Conservation (phyloP, 2,888 invertebrate genomes). For the Tenthredo amoena region DNA sequence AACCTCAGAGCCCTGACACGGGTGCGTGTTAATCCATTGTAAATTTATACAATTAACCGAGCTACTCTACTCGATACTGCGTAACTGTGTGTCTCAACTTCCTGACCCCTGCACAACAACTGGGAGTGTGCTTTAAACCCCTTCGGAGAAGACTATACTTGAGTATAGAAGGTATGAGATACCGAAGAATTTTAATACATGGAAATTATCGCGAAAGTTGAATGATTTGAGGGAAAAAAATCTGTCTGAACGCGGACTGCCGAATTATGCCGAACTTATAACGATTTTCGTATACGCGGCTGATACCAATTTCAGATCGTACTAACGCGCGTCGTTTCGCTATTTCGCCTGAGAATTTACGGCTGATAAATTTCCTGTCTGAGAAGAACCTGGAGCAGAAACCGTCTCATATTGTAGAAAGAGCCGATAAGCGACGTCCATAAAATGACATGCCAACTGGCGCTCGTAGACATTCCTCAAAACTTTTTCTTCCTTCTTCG, state of each 20-base stretch:
- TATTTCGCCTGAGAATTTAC: not conserved
- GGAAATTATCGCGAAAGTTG: no score
- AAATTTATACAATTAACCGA: conserved; percentile 75
- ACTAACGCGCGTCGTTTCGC: not conserved
- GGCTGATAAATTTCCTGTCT: conserved; percentile 38
- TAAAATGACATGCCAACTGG: conserved; percentile 33
- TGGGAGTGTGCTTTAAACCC: not conserved
- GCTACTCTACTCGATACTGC: conserved; percentile 33
- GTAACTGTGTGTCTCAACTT: not conserved
- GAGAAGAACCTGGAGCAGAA: not conserved
- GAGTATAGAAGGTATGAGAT: not conserved
- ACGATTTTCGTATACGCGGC: not conserved
- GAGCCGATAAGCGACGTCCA: conserved; percentile 23
- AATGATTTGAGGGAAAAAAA: not conserved
- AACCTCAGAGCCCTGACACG: conserved; percentile 6
- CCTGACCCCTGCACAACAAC: not conserved
- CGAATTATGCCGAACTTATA: not conserved
- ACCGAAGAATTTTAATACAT: not conserved
- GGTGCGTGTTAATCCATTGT: conserved; percentile 70
- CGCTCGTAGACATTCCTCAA: conserved; percentile 17
- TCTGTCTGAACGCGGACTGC: not conserved
- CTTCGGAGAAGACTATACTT: no score
- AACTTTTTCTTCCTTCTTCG: not conserved
- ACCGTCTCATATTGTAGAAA: conserved; percentile 26
- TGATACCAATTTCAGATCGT: conserved; percentile 13